Base-by-base conservation (phyloP, 2,888 invertebrate species). In the Trissolcus brochymenae region DNA sequence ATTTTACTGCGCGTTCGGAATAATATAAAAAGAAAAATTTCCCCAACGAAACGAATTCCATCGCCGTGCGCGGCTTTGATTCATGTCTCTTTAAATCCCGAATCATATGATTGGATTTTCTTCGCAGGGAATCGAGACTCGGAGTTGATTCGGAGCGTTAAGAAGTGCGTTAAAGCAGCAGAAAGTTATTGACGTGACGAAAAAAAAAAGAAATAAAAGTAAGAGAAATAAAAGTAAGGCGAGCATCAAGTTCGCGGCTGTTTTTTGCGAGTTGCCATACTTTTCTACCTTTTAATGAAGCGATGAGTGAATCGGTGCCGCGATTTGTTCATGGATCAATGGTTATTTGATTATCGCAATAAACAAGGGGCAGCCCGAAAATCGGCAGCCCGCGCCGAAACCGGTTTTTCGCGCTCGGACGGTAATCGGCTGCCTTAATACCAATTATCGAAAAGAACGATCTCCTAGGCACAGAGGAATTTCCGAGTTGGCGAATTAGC, bases 151-250 rank as follows among this genome's bases (percentile, higher is more conserved):
- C 82, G 87, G 85, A 80, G 84, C 85, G 82, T 86, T 85, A 84
- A 87, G 85, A 84, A 85, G 84, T 83, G 84, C 80, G 85, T 87
- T 85, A 87, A 87, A 87, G 85, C 82, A 86, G 84, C 84, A 81
- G 85, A 86, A 86, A 86, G 84, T 85, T 35, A 35, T 35, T 82
- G 82, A 82, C 84, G 82, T 83, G 83, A 84, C 83, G 84, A 82
- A 82, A 19, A 59, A 29, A 16, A 55, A 13, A 82, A 84, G 19
- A 19, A 19, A 19, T 19, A 19, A 19, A 19, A 19, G 19, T n/a
- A n/a, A 84, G 84, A 82, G 81, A 65, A 74, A 54, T n/a, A 62
- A 77, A 76, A 78, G 4, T 1, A 25, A 72, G 81, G 81, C 35
- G 35, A 81, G 81, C 81, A 80, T 81, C 77, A 81, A 81, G 81